phyloP scores from a whole-genome alignment of 2,888 invertebrate species.

The Tigriopus californicus region DNA sequence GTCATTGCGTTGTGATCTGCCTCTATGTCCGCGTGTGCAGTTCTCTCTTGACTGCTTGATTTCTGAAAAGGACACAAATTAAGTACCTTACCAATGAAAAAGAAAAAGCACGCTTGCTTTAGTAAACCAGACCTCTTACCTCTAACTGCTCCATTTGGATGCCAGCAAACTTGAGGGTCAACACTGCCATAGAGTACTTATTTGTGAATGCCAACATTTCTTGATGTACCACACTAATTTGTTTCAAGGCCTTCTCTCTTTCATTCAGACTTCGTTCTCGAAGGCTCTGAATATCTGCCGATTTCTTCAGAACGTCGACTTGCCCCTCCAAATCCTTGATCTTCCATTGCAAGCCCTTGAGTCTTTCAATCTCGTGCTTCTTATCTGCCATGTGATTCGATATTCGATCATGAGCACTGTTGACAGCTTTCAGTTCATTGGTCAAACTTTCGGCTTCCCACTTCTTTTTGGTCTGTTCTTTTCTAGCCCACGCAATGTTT shows the following conservation, averaged over 20 bases:
- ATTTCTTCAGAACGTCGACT: neutral
- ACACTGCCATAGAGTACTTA: no score
- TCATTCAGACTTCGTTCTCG: neutral
- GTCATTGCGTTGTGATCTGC: neutral
- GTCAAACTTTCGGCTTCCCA: no score
- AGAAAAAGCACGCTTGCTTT: no score
- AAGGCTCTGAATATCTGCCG: neutral
- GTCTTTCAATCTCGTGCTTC: neutral
- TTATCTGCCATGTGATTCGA: neutral
- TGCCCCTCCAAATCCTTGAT: neutral
- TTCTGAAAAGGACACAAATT: no score
- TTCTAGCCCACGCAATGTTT: no score
- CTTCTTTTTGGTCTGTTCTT: no score
- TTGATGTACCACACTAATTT: neutral
- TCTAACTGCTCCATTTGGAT: no score
- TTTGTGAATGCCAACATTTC: no score
- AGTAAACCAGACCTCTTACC: no score
- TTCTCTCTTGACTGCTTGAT: neutral
- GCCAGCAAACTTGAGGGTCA: no score
- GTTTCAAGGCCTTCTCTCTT: neutral
- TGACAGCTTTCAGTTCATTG: neutral
- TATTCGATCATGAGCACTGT: neutral
- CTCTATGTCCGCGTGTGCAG: neutral
- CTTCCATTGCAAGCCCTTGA: neutral
- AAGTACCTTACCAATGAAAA: no score